These are phyloP conservation scores for Lamprotornis superbus DNA, from an alignment of 2,113 vertebrate species.

Conservation along the genomic window DNA sequence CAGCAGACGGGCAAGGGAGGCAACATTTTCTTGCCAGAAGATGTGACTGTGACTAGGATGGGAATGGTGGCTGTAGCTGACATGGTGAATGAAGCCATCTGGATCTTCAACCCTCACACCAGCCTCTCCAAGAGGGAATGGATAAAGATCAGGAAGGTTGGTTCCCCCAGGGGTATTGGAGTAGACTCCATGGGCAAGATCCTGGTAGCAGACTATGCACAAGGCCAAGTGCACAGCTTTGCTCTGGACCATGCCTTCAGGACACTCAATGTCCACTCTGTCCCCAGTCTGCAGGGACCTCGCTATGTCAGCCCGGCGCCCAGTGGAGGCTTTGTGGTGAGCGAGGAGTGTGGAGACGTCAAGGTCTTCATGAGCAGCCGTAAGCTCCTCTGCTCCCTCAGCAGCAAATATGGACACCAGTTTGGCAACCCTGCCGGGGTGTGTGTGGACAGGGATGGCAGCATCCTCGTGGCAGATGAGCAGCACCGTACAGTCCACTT, in stretches of 20 bases:
- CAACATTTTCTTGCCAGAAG: conserved; percentile 58
- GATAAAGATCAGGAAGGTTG: conserved; percentile 53
- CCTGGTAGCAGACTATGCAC: conserved; percentile 64
- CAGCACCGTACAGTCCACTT: conserved; percentile 50
- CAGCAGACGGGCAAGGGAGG: background rate
- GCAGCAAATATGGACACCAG: background rate
- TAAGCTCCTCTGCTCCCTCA: conserved; percentile 55
- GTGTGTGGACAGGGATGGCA: conserved; percentile 39
- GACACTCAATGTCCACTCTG: background rate
- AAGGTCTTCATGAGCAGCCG: conserved; percentile 46
- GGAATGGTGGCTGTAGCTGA: conserved; percentile 65
- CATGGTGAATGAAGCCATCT: conserved; percentile 46
- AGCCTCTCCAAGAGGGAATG: conserved; percentile 46
- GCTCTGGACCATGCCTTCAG: conserved; percentile 36
- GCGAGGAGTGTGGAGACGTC: conserved; percentile 63
- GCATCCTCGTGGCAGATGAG: conserved; percentile 58
- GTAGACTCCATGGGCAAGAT: conserved; percentile 55
- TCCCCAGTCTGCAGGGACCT: conserved; percentile 58
- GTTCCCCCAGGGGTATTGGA: conserved; percentile 58
- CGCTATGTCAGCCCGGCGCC: conserved; percentile 15
- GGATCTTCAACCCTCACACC: conserved; percentile 44
- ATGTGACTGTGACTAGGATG: conserved; percentile 56
- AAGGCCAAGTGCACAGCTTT: conserved; percentile 62
- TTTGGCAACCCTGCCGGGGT: conserved; percentile 68
- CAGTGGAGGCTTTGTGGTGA: conserved; percentile 57